These are phyloP conservation scores for Drosophila orosa DNA, from an alignment of 1,140 invertebrate genomes.

Conservation along the genomic window DNA sequence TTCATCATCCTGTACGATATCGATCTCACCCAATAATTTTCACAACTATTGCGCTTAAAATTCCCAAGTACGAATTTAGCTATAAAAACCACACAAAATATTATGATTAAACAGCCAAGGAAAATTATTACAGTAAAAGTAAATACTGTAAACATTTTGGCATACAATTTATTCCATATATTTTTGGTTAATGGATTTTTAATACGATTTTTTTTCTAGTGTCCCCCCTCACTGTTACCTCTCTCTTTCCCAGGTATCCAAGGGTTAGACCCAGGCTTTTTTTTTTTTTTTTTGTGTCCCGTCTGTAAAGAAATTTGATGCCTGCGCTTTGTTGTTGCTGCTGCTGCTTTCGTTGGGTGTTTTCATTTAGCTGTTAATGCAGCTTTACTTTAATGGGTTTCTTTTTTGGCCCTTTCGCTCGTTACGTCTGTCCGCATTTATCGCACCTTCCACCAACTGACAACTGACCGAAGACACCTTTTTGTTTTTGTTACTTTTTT, in stretches of 20 bases:
- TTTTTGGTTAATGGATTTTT: neutral
- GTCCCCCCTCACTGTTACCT: neutral
- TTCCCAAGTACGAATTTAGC: neutral
- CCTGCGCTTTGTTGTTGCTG: constrained; percentile 58
- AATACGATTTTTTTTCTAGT: neutral
- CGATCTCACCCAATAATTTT: no score
- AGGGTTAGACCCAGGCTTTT: constrained; percentile 9
- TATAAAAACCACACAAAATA: neutral
- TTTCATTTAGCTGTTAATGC: constrained; percentile 74
- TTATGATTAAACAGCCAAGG: neutral
- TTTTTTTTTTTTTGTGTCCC: constrained; percentile 25
- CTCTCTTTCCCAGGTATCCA: neutral
- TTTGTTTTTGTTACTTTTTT: neutral
- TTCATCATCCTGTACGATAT: neutral
- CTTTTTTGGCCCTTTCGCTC: constrained; percentile 63
- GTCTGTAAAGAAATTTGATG: constrained; percentile 69
- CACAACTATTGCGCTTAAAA: neutral
- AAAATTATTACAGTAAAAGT: neutral
- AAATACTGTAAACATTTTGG: neutral
- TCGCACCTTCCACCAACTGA: constrained; percentile 57
- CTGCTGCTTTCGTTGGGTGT: constrained; percentile 48
- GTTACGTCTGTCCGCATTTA: constrained; percentile 59
- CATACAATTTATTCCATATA: neutral
- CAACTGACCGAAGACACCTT: constrained; percentile 40
- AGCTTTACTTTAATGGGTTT: constrained; percentile 77